Percentiles rank a stretch among this genome's conserved stretches.
Evolutionary conservation across 2,888 invertebrate genomes (phyloP).

Genomic region (Muschampia plurimacula): DNA sequence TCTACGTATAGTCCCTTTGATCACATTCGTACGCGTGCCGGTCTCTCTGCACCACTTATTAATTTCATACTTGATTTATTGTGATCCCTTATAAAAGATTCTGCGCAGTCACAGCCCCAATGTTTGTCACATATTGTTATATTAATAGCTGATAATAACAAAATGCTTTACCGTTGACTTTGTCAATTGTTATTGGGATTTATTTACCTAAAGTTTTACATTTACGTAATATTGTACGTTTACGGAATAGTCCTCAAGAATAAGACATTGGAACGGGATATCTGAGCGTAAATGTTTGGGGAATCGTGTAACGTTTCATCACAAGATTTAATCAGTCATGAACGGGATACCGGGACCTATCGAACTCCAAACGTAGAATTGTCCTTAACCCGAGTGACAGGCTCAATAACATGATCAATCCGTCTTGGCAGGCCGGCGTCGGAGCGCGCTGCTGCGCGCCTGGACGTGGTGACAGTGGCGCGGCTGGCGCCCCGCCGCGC

Average conservation of each 20-base stretch:
- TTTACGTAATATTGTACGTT: no score
- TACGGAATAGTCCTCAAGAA: no score
- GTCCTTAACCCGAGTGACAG: conserved; percentile 23
- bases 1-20: neutral
- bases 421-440: no score
- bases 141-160: conserved; percentile 24
- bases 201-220: no score
- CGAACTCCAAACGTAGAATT: conserved; percentile 15
- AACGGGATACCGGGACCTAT: neutral
- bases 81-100: conserved; percentile 40
- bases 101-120: conserved; percentile 16
- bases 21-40: neutral
- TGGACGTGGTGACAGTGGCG: no score
- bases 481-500: conserved; percentile 52
- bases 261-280: no score
- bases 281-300: neutral
- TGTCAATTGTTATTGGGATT: no score
- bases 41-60: conserved; percentile 42
- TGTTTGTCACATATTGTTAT: conserved; percentile 28
- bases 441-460: conserved; percentile 50
- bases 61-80: conserved; percentile 50
- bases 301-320: neutral
- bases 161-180: neutral
- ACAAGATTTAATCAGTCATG: conserved; percentile 13
- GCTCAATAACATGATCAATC: conserved; percentile 31